Base-by-base conservation (phyloP, 2,888 invertebrate species). In the Pheosia tremula region DNA sequence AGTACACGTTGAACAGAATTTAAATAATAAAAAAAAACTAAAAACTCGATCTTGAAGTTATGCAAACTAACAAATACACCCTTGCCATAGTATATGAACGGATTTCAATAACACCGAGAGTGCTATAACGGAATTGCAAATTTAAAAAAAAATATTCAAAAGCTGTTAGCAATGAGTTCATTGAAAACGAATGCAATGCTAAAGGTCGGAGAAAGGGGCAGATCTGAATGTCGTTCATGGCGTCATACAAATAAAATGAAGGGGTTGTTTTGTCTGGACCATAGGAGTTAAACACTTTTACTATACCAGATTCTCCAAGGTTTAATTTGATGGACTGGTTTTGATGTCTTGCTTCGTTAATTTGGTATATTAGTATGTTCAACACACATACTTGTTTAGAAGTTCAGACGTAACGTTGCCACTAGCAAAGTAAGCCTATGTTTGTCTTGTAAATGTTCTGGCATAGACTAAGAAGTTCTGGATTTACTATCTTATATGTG, bases 141-240 rank as follows among this genome's bases (percentile, higher is more conserved):
- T 61, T 49, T 69, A 75, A 71, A 50, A 64, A 50, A 64, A 78
- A 72, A 80, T 71, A 63, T 59, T 63, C 64, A 39, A 80, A 86
- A 84, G 81, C 83, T 82, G 78, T 83, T 83, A 70, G 82, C 78
- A 84, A 86, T 77, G 79, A 90, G 84, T 88, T 88, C 79, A 91
- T 92, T 91, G 88, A 91, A 90, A 90, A 84, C 84, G 87, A 89
- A 89, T 88, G 91, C 90, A 89, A 80, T 80, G 75, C 72, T 74
- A 80, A 83, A 80, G 80, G 81, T 77, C 77, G 74, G 79, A 85
- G 83, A 84, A 87, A 88, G 86, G 89, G 88, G 87, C 84, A 84
- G 82, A 83, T 82, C 82, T 74, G 68, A 78, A 75, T 75, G 78
- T 79, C 78, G 79, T 78, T 84, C 85, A 83, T 86, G 80, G 81